These are phyloP conservation scores for Cantharis rufa DNA, from an alignment of 2,888 invertebrate species.

Conservation along the genomic window DNA sequence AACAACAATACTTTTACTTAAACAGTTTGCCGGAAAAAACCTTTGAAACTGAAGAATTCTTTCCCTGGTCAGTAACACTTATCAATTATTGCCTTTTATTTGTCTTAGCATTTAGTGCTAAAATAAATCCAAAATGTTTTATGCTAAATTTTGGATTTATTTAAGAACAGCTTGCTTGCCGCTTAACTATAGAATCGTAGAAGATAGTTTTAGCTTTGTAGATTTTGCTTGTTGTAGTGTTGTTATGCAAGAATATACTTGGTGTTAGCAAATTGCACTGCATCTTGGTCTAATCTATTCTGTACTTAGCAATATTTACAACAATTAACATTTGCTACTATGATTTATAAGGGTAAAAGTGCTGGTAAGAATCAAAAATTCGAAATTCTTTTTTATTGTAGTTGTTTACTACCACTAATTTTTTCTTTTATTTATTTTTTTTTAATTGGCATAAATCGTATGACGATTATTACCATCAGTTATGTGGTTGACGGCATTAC, in stretches of 20 bases:
- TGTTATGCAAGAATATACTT: background rate
- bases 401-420: background rate
- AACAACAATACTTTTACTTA: slow-evolving; percentile 45
- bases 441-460: slow-evolving; percentile 5
- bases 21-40: slow-evolving; percentile 78
- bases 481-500: slow-evolving; percentile 2
- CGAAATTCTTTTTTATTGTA: background rate
- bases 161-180: background rate
- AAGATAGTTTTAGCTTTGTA: slow-evolving; percentile 14
- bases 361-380: slow-evolving; percentile 25
- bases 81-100: slow-evolving; percentile 13
- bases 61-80: slow-evolving; percentile 76
- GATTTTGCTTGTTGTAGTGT: slow-evolving; percentile 22
- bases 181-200: background rate
- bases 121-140: slow-evolving; percentile 17
- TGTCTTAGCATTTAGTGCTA: slow-evolving; percentile 7
- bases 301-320: background rate
- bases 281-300: background rate
- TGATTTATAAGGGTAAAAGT: slow-evolving; percentile 23
- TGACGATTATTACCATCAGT: slow-evolving; percentile 6
- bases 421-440: background rate
- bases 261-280: background rate
- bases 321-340: slow-evolving; percentile 17
- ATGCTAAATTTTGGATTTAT: slow-evolving; percentile 17
- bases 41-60: slow-evolving; percentile 75